A percentile compares a stretch with the other conserved stretches of the same genome.
Conservation (phyloP, 2,888 invertebrate species). For the Tiphia femorata region DNA sequence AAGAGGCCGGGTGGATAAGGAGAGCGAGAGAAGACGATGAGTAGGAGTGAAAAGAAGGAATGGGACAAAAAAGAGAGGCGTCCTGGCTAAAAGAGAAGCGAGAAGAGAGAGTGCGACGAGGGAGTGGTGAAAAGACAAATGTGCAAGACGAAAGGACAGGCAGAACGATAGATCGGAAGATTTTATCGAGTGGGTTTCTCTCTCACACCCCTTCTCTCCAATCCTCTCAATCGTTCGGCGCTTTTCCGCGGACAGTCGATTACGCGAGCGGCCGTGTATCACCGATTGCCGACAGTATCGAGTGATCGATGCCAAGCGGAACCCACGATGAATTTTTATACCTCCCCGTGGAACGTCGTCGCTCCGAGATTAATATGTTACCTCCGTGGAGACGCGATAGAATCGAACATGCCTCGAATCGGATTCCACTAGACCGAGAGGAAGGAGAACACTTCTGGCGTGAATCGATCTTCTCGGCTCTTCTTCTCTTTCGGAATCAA, state of each 20-base stretch:
- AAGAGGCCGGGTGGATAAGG: neutral
- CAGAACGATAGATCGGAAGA: conserved; percentile 43
- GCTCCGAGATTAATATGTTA: conserved; percentile 13
- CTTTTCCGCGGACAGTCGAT: conserved; percentile 22
- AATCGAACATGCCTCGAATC: too few relatives aligned
- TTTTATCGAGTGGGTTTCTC: conserved; percentile 23
- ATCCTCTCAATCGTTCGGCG: neutral
- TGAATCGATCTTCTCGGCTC: too few relatives aligned
- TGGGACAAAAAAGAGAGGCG: neutral
- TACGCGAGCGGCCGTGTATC: conserved; percentile 5
- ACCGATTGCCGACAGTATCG: neutral
- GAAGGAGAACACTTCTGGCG: too few relatives aligned
- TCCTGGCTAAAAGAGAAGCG: too few relatives aligned
- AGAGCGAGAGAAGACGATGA: neutral
- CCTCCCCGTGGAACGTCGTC: conserved; percentile 9
- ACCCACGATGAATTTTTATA: conserved; percentile 19
- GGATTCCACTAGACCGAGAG: too few relatives aligned
- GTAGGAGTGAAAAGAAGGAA: neutral
- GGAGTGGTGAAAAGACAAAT: too few relatives aligned
- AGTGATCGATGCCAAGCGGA: conserved; percentile 15
- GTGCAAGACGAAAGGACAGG: too few relatives aligned
- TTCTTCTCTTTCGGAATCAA: too few relatives aligned
- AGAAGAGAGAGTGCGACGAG: too few relatives aligned
- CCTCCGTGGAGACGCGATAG: neutral
- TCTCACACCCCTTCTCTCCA: neutral